phyloP scores from a whole-genome alignment of 1,140 invertebrate genomes.

The Armadillidium nasatum region DNA sequence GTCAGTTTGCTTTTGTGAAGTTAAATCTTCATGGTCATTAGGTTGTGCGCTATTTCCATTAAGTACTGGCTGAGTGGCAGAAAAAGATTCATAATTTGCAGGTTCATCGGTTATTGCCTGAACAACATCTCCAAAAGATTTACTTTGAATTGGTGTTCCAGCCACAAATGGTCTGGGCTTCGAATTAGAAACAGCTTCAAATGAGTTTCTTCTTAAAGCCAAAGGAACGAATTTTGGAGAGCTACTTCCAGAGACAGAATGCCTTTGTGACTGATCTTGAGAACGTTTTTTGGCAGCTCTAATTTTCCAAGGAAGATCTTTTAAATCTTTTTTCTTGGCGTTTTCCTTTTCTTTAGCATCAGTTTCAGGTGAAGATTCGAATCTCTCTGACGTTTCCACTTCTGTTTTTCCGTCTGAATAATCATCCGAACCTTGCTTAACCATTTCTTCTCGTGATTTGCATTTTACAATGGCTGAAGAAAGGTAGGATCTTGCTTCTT shows the following conservation, averaged over 20 bases:
- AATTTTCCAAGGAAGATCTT: slow-evolving; percentile 43
- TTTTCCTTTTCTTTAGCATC: slow-evolving; percentile 21
- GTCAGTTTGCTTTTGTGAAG: not conserved
- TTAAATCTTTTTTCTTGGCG: slow-evolving; percentile 29
- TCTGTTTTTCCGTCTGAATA: slow-evolving; percentile 25
- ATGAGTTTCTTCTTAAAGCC: not conserved
- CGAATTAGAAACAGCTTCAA: not conserved
- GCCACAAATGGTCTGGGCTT: not conserved
- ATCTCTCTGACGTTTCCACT: slow-evolving; percentile 4
- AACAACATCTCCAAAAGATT: not conserved
- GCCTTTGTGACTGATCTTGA: not conserved
- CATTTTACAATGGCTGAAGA: slow-evolving; percentile 35
- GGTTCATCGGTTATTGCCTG: not conserved
- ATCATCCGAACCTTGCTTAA: slow-evolving; percentile 31
- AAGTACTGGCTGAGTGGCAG: no score
- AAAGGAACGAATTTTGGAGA: not conserved
- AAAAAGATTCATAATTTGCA: no score
- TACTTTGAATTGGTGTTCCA: not conserved
- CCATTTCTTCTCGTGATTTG: slow-evolving; percentile 41
- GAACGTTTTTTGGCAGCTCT: slow-evolving; percentile 40
- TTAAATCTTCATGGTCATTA: no score
- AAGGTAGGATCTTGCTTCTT: slow-evolving; percentile 35
- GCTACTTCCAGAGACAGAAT: not conserved
- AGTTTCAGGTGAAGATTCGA: not conserved
- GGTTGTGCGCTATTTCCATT: no score